phyloP scores from a whole-genome alignment of 2,113 vertebrate genomes.

The Phalacrocorax brasilianus region DNA sequence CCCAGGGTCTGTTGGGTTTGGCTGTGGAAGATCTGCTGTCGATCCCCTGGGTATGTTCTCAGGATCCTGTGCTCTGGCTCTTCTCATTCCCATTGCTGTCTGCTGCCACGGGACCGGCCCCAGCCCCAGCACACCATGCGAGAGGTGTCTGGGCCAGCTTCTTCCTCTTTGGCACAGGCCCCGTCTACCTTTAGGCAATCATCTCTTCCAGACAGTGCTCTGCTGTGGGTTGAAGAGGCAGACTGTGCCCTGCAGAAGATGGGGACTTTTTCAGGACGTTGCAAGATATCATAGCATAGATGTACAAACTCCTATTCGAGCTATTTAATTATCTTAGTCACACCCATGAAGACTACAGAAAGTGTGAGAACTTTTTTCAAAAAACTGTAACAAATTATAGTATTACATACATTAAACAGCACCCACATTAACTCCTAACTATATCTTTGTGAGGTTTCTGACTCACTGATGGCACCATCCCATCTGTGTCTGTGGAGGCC shows the following conservation, averaged over 20 bases:
- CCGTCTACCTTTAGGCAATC: neutral
- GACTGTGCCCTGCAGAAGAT: neutral
- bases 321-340: neutral
- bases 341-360: neutral
- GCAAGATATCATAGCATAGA: neutral
- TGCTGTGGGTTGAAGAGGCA: neutral
- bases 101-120: neutral
- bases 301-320: neutral
- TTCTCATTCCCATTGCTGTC: neutral
- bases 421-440: neutral
- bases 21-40: neutral
- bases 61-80: neutral
- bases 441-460: neutral
- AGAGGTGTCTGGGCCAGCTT: neutral
- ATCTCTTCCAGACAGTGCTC: neutral
- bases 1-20: constrained; percentile 36
- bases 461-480: neutral
- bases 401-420: neutral
- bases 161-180: neutral
- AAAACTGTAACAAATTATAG: neutral
- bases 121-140: neutral
- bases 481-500: neutral
- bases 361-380: neutral
- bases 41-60: neutral
- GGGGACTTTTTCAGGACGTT: neutral